Conservation (phyloP, 2,888 invertebrate genomes). For the Rhimphoctona megacephalus region DNA sequence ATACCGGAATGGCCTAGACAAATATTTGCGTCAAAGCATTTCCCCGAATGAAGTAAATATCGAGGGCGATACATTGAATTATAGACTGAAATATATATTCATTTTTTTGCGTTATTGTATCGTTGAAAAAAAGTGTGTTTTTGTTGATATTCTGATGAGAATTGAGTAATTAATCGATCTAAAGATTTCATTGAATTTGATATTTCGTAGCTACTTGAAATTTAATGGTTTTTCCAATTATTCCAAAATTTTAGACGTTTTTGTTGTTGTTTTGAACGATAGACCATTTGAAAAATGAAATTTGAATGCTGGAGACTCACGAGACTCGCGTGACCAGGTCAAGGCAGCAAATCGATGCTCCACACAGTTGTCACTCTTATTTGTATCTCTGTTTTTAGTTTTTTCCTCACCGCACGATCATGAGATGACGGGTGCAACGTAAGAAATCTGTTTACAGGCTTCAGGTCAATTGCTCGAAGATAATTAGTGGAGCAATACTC, state of each 20-base stretch:
- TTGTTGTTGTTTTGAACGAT: not conserved
- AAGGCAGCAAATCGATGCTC: slow-evolving; percentile 55
- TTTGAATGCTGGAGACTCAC: not conserved
- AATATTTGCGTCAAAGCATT: slow-evolving; percentile 19
- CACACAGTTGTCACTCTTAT: slow-evolving; percentile 24
- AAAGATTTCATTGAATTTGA: not conserved
- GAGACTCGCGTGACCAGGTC: slow-evolving; percentile 33
- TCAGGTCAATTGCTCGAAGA: not conserved
- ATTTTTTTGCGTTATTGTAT: not conserved
- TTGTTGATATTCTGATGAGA: not conserved
- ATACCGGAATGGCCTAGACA: slow-evolving; percentile 3
- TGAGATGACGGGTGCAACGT: not conserved
- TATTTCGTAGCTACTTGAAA: not conserved
- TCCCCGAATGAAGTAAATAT: not conserved
- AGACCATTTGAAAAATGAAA: not conserved
- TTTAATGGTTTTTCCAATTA: not conserved
- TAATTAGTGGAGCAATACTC: not conserved
- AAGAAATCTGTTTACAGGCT: not conserved
- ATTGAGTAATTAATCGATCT: not conserved
- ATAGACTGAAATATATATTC: not conserved
- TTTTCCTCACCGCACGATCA: not conserved
- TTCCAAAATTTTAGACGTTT: not conserved
- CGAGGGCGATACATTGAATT: not conserved
- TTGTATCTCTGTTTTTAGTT: slow-evolving; percentile 12
- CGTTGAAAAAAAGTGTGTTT: not conserved